These are phyloP conservation scores for Aphaenogaster rudis DNA, from an alignment of 1,140 invertebrate species.

Conservation along the genomic window DNA sequence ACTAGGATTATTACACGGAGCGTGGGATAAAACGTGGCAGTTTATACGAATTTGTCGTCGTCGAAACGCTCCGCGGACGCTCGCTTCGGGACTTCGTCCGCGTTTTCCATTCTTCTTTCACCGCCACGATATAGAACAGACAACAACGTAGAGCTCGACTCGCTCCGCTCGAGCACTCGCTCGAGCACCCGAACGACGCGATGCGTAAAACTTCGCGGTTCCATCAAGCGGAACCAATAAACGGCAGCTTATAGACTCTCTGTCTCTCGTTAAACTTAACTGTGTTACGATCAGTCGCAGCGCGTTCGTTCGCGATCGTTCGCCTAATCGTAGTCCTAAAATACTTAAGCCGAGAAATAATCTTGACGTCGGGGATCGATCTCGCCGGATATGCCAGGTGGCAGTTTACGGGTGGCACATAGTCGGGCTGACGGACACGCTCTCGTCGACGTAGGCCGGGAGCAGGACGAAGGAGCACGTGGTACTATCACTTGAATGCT, in stretches of 20 bases:
- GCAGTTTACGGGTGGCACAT: slow-evolving; percentile 53
- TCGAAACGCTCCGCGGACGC: slow-evolving; percentile 10
- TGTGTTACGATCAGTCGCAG: slow-evolving; percentile 10
- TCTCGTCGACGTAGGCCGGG: slow-evolving; percentile 65
- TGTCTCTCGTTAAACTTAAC: slow-evolving; percentile 49
- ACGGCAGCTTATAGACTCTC: slow-evolving; percentile 42
- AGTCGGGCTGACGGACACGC: slow-evolving; percentile 49
- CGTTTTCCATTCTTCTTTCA: neutral
- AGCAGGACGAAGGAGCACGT: slow-evolving; percentile 59
- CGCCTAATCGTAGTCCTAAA: slow-evolving; percentile 14
- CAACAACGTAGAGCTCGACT: slow-evolving; percentile 47
- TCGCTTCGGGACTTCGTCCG: too few species aligned
- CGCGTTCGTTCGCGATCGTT: slow-evolving; percentile 13
- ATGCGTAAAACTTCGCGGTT: neutral
- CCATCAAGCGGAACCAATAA: slow-evolving; percentile 30
- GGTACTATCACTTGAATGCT: neutral
- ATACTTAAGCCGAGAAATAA: slow-evolving; percentile 30
- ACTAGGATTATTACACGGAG: slow-evolving; percentile 55
- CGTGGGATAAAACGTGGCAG: slow-evolving; percentile 45
- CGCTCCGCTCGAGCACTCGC: slow-evolving; percentile 17
- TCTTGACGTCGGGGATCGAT: slow-evolving; percentile 22
- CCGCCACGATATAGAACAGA: slow-evolving; percentile 54
- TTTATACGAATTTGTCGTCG: slow-evolving; percentile 11
- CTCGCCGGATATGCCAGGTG: slow-evolving; percentile 24
- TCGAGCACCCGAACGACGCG: neutral